Conservation (phyloP, 1,140 invertebrate species). For the Drosophila navojoa region DNA sequence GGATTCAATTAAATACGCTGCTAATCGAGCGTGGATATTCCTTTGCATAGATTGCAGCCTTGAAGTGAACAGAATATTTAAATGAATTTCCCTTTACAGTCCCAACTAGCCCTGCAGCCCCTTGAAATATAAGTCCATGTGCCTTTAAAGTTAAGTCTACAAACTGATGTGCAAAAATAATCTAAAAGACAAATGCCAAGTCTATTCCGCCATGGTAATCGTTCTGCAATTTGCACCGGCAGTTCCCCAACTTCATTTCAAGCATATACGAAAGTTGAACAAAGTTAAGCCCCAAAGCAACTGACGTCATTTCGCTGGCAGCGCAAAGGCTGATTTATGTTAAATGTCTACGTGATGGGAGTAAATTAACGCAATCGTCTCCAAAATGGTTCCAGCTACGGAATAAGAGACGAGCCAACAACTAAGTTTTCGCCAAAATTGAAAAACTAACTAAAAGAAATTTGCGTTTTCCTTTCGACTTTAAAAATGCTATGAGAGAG, state of each 20-base stretch:
- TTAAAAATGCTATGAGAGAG: too few relatives aligned
- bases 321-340: not conserved
- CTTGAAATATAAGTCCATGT: not conserved
- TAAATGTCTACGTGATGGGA: not conserved
- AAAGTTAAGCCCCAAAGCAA: not conserved
- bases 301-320: slow-evolving; percentile 4
- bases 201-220: not conserved
- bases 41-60: not conserved
- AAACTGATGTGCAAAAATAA: not conserved
- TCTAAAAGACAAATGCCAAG: not conserved
- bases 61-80: not conserved
- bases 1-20: slow-evolving; percentile 6
- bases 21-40: slow-evolving; percentile 3
- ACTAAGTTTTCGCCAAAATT: not conserved
- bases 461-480: not conserved
- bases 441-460: not conserved
- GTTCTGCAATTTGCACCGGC: not conserved
- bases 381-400: not conserved
- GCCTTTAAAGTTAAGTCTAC: too few relatives aligned
- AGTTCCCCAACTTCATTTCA: not conserved
- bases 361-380: slow-evolving; percentile 1
- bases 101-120: not conserved
- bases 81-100: not conserved
- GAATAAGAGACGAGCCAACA: not conserved
- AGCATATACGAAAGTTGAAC: slow-evolving; percentile 2